Evolutionary conservation across 2,797 vertebrate species (phyloP).

Genomic region (Lemur catta): DNA sequence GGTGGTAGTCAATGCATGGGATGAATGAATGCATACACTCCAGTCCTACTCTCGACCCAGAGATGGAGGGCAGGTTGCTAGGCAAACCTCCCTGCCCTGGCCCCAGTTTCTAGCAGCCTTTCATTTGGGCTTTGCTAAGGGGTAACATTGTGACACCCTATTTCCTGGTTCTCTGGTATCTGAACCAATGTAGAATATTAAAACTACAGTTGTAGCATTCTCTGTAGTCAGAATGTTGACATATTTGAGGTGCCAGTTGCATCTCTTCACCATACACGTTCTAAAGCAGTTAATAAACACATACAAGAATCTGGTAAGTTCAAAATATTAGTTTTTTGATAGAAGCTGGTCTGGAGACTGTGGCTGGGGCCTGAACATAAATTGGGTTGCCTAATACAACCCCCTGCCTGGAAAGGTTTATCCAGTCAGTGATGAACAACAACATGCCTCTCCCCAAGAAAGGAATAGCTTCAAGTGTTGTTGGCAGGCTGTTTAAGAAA

Average conservation of each 20-base stretch:
- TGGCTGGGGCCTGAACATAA: not conserved
- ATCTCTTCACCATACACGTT: not conserved
- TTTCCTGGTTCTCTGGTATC: not conserved
- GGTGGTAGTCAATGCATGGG: conserved; percentile 17
- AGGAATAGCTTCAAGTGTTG: not conserved
- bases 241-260: not conserved
- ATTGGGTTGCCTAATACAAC: not conserved
- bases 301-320: not conserved
- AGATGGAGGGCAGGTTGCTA: not conserved
- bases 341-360: not conserved
- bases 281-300: conserved; percentile 11
- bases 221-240: not conserved
- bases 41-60: not conserved
- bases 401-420: not conserved
- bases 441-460: not conserved
- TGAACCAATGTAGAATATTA: not conserved
- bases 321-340: not conserved
- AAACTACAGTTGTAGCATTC: not conserved
- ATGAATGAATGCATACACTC: conserved; percentile 24
- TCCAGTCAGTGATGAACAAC: not conserved
- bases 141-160: not conserved
- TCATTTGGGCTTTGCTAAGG: not conserved
- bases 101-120: not conserved
- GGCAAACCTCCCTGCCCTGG: not conserved
- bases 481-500: not conserved